Evolutionary conservation across 2,797 vertebrate genomes (phyloP).

Genomic region (Tapera naevia): DNA sequence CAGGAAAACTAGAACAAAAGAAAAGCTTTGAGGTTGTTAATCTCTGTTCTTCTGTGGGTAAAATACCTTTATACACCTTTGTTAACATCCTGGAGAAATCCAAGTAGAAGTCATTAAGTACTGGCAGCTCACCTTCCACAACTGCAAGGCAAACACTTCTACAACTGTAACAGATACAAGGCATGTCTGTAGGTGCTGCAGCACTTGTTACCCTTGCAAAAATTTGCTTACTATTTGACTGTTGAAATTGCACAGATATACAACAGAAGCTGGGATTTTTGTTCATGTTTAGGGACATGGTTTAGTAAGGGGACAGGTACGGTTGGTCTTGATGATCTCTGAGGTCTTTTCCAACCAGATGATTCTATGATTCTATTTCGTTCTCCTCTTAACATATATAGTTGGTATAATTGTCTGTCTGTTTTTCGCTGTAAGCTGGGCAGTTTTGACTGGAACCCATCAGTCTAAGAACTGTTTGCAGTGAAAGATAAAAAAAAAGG

Average conservation of each 20-base stretch:
- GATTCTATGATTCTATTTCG: no score
- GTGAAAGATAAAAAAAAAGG: neutral
- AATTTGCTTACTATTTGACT: neutral
- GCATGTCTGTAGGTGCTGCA: neutral
- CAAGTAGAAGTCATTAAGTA: neutral
- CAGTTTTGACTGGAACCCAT: neutral
- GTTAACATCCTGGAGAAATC: neutral
- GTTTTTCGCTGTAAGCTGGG: neutral
- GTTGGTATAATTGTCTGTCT: neutral
- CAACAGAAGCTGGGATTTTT: neutral
- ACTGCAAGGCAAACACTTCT: neutral
- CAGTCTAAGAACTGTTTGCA: neutral
- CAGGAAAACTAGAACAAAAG: neutral
- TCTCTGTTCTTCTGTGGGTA: neutral
- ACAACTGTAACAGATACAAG: neutral
- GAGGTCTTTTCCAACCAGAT: no score
- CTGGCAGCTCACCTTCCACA: neutral
- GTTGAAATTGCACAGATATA: neutral
- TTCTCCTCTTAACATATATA: neutral
- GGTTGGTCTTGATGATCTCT: no score
- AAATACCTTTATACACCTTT: neutral
- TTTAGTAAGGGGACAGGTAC: no score
- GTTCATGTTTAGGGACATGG: no score
- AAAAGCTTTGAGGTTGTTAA: neutral
- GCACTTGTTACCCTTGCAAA: fast-evolving